These are phyloP conservation scores for Euplagia quadripunctaria DNA, from an alignment of 2,888 invertebrate species.

Conservation along the genomic window DNA sequence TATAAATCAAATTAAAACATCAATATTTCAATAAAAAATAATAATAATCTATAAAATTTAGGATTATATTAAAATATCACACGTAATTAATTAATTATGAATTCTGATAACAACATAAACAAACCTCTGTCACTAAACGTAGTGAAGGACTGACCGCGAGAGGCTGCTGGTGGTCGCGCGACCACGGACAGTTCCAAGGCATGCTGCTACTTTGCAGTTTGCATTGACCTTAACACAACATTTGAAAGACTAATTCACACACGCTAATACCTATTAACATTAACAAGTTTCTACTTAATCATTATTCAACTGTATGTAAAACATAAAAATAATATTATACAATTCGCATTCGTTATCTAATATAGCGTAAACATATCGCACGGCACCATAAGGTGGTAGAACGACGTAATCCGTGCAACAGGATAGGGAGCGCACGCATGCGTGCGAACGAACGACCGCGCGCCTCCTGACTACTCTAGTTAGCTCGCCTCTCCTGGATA, in stretches of 20 bases:
- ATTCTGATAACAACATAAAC: slow-evolving; percentile 47
- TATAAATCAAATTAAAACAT: too few relatives aligned
- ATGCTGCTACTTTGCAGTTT: slow-evolving; percentile 63
- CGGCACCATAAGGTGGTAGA: slow-evolving; percentile 33
- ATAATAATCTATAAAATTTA: not conserved
- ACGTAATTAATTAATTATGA: not conserved
- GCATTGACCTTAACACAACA: slow-evolving; percentile 63
- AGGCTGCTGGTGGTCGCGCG: slow-evolving; percentile 74
- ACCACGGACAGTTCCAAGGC: slow-evolving; percentile 85
- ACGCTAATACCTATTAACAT: slow-evolving; percentile 25
- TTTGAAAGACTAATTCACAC: slow-evolving; percentile 48
- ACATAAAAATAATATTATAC: not conserved
- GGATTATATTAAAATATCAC: not conserved
- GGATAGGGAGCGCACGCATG: slow-evolving; percentile 72
- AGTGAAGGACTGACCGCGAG: slow-evolving; percentile 73
- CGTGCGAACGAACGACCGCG: slow-evolving; percentile 73
- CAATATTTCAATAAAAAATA: too few relatives aligned
- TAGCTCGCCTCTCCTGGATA: slow-evolving; percentile 56
- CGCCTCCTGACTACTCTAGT: slow-evolving; percentile 71
- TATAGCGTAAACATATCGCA: slow-evolving; percentile 39
- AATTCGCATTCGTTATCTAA: slow-evolving; percentile 37
- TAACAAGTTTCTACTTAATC: slow-evolving; percentile 8
- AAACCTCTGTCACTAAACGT: slow-evolving; percentile 74
- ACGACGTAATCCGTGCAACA: slow-evolving; percentile 67
- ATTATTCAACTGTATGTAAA: not conserved